Conservation (phyloP, 2,113 vertebrate species). For the Mystacornis crossleyi region DNA sequence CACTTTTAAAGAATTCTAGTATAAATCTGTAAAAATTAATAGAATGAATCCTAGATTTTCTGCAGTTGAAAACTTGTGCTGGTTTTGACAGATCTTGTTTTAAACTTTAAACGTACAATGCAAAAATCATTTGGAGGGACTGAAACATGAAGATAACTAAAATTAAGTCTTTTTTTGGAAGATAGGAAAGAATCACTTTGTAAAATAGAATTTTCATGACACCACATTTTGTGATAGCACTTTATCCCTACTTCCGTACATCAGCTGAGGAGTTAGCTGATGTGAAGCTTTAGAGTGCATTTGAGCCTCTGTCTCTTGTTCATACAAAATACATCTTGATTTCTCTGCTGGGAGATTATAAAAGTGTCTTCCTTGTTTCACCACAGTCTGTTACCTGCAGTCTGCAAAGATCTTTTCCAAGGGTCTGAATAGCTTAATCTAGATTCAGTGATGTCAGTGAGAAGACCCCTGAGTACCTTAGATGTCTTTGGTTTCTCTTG, state of each 20-base stretch:
- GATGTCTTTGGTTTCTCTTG: not conserved
- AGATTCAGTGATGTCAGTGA: not conserved
- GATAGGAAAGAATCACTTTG: not conserved
- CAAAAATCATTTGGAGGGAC: not conserved
- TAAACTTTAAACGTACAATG: not conserved
- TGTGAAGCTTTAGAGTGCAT: not conserved
- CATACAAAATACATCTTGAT: not conserved
- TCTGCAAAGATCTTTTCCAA: not conserved
- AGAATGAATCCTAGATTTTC: not conserved
- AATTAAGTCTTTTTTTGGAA: not conserved
- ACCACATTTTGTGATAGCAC: not conserved
- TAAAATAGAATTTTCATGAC: not conserved
- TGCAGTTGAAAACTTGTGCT: not conserved
- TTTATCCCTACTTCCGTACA: not conserved
- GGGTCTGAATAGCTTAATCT: not conserved
- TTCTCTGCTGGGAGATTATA: not conserved
- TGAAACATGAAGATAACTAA: not conserved
- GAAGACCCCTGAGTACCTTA: not conserved
- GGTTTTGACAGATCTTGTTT: not conserved
- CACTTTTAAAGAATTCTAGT: not conserved
- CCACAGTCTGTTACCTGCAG: not conserved
- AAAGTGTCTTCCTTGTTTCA: not conserved
- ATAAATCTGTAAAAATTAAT: not conserved
- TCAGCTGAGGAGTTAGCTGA: not conserved
- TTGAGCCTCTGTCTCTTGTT: not conserved